Evolutionary conservation across 2,113 vertebrate genomes (phyloP), one percentile per base, ranked within the genome.

Genomic region (Cyprinodon tularosa): DNA sequence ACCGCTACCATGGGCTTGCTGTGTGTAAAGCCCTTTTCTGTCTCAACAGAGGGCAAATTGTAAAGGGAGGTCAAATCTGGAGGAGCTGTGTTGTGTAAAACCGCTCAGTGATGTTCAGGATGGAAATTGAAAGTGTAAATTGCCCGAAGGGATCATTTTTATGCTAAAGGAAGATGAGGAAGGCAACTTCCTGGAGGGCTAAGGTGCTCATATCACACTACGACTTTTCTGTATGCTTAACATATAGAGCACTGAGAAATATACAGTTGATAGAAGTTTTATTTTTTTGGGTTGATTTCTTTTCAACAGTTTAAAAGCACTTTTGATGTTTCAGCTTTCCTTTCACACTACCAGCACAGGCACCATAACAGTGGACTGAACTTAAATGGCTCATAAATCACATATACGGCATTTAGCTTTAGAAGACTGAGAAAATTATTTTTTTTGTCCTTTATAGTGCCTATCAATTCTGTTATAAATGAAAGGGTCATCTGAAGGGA

Each of bases 11-110:
- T 72, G 72, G 85, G 86, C 84, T 75, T 66, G 67, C 74, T 87
- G 76, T 85, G 74, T 88, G 80, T 77, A 83, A 86, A 84, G 85
- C 72, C 74, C 70, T 82, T 70, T 20, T 83, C 83, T 84, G 82
- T 82, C 80, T 88, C 61, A 66, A 89, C 88, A 87, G 81, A 87
- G 84, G 74, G 81, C 82, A 67, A 79, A 73, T 83, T 85, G 86
- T 81, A 48, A 65, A 22, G 20, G 61, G 71, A 90, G 85, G 90
- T 89, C 85, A 90, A 87, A 88, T 78, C 83, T 83, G 86, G 81
- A 88, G 72, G 84, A 83, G 68, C 75, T n/a, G 68, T 74, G 81
- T 85, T 88, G 76, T 81, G 80, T 76, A 84, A 76, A 86, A 82
- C 74, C 66, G 71, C 45, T 70, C 76, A 80, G 73, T 82, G 75